Conservation (phyloP, 2,797 vertebrate genomes). For the Chiroxiphia lanceolata region DNA sequence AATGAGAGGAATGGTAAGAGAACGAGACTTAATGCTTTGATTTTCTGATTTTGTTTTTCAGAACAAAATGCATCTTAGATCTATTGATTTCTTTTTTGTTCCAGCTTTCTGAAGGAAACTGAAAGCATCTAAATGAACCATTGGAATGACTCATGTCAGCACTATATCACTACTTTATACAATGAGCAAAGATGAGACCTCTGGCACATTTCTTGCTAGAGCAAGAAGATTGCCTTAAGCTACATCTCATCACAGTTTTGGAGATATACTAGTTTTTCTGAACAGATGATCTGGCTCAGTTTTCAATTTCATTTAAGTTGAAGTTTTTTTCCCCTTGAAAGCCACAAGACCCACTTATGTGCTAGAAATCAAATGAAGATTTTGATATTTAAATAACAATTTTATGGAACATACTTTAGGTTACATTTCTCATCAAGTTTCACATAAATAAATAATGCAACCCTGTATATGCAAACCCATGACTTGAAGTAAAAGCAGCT, state of each 20-base stretch:
- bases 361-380: background rate
- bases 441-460: background rate
- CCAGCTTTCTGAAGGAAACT: background rate
- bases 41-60: background rate
- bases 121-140: background rate
- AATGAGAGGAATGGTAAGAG: background rate
- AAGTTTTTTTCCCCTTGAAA: background rate
- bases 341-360: background rate
- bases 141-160: background rate
- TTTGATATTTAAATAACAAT: background rate
- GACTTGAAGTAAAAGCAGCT: background rate
- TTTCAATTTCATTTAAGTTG: background rate
- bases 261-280: background rate
- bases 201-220: background rate
- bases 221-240: background rate
- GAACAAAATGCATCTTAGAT: background rate
- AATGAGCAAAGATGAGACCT: background rate
- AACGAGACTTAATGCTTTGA: rapidly evolving
- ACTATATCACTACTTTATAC: background rate
- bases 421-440: background rate
- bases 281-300: background rate
- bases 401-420: background rate
- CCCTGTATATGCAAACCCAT: background rate
- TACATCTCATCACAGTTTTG: background rate
- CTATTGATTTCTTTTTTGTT: background rate